A percentile compares a stretch with the other conserved stretches of the same genome.
These are phyloP conservation scores for Oreochromis mossambicus DNA, from an alignment of 2,797 vertebrate genomes.

Conservation along the genomic window DNA sequence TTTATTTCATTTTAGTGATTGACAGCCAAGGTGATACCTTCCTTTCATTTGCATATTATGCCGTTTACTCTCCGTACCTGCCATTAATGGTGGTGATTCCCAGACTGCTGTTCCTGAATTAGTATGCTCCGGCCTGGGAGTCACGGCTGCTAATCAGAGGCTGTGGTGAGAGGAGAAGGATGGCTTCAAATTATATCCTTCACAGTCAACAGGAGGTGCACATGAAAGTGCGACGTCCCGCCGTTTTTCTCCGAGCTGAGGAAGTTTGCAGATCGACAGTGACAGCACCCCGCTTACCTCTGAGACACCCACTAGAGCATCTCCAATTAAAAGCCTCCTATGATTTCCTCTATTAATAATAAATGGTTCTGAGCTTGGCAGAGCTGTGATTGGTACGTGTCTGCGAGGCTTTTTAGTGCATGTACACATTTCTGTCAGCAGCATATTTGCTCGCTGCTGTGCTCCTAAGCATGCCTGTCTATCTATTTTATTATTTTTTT, in stretches of 20 bases:
- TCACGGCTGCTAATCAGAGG: constrained; percentile 72
- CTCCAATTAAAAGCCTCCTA: constrained; percentile 78
- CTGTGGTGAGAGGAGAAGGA: constrained; percentile 62
- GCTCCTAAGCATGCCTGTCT: neutral
- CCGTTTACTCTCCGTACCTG: constrained; percentile 53
- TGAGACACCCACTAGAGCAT: constrained; percentile 64
- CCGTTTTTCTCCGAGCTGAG: constrained; percentile 61
- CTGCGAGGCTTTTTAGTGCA: constrained; percentile 36
- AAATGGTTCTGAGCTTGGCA: constrained; percentile 55
- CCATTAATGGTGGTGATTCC: constrained; percentile 71
- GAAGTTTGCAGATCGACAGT: constrained; percentile 72
- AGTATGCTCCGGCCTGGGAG: constrained; percentile 72
- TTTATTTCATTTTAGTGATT: constrained; percentile 69
- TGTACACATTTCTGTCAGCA: constrained; percentile 11
- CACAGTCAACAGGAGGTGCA: constrained; percentile 75
- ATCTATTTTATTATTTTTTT: neutral
- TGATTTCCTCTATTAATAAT: constrained; percentile 80
- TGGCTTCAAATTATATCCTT: constrained; percentile 78
- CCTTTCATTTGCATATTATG: constrained; percentile 69
- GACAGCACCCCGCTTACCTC: constrained; percentile 74
- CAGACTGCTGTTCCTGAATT: constrained; percentile 72
- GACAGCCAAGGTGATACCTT: constrained; percentile 66
- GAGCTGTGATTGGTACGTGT: constrained; percentile 51
- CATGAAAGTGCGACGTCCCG: constrained; percentile 74
- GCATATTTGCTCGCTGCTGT: neutral